Evolutionary conservation across 2,888 invertebrate species (phyloP).

Genomic region (Caenorhabditis sinica): DNA sequence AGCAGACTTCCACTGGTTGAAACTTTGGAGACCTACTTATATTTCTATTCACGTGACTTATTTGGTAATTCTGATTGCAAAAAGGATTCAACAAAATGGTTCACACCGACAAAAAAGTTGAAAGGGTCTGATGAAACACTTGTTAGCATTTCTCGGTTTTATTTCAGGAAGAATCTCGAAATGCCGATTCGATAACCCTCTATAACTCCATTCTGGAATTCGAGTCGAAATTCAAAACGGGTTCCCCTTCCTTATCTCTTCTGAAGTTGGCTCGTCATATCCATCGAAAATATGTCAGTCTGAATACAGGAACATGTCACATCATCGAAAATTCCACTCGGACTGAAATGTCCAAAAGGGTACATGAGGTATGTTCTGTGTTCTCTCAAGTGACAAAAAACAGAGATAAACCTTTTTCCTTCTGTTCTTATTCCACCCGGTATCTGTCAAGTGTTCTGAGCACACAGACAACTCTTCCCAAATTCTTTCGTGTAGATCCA

Average conservation of each 20-base stretch:
- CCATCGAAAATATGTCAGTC: slow-evolving; percentile 59
- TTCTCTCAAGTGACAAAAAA: slow-evolving; percentile 5
- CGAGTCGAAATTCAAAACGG: slow-evolving; percentile 41
- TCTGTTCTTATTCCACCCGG: slow-evolving; percentile 16
- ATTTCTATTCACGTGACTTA: too few species aligned
- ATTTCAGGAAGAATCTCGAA: slow-evolving; percentile 57
- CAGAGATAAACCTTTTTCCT: slow-evolving; percentile 17
- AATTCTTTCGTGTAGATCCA: slow-evolving; percentile 16
- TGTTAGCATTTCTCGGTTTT: too few species aligned
- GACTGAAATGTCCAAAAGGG: slow-evolving; percentile 41
- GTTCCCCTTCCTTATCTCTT: slow-evolving; percentile 31
- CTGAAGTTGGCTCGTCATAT: slow-evolving; percentile 58
- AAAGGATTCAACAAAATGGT: too few species aligned
- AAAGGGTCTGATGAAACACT: neutral
- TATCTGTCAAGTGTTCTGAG: slow-evolving; percentile 36
- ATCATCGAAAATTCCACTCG: slow-evolving; percentile 36
- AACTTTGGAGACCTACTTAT: too few species aligned
- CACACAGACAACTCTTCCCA: slow-evolving; percentile 25
- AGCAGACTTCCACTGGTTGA: too few species aligned
- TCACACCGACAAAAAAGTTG: too few species aligned
- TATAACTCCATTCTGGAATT: slow-evolving; percentile 39
- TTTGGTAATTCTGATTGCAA: too few species aligned
- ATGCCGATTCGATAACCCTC: slow-evolving; percentile 56
- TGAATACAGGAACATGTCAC: slow-evolving; percentile 59
- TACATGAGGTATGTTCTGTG: slow-evolving; percentile 55